phyloP scores from a whole-genome alignment of 1,140 invertebrate genomes.

The Elysia chlorotica region DNA sequence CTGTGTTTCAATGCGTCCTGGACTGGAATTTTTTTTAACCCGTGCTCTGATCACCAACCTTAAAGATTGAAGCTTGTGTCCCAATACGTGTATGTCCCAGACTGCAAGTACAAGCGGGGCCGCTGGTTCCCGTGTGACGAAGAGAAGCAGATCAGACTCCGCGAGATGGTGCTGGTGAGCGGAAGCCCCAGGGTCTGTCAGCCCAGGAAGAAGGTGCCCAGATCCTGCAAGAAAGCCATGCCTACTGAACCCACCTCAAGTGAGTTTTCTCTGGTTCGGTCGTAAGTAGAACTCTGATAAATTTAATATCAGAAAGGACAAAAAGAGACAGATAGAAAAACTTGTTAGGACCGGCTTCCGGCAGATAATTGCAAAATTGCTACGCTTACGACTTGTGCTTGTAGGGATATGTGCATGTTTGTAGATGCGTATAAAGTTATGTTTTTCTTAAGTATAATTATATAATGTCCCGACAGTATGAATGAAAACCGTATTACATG shows the following conservation, averaged over 20 bases:
- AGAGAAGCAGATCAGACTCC: conserved; percentile 38
- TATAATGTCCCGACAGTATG: too few relatives aligned
- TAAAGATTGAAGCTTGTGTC: too few relatives aligned
- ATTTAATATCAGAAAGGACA: not conserved
- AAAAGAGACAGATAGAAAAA: not conserved
- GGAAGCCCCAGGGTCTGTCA: conserved; percentile 34
- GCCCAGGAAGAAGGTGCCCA: conserved; percentile 27
- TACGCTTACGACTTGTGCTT: too few relatives aligned
- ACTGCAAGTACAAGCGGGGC: conserved; percentile 35
- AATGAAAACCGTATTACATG: too few relatives aligned
- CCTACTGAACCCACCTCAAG: not conserved
- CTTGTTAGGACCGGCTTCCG: not conserved
- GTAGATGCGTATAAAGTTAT: too few relatives aligned
- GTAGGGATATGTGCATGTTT: too few relatives aligned
- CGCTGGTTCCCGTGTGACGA: conserved; percentile 38
- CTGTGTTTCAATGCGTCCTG: too few relatives aligned
- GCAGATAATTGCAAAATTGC: not conserved
- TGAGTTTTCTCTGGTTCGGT: not conserved
- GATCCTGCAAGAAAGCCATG: conserved; percentile 36
- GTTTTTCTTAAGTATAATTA: too few relatives aligned
- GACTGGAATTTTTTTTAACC: too few relatives aligned
- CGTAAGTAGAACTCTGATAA: not conserved
- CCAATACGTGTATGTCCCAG: too few relatives aligned
- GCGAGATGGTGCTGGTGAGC: conserved; percentile 31
- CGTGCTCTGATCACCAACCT: too few relatives aligned